Evolutionary conservation across 92 coral and sea anemone genomes (phyloP), one percentile per base, ranked within the genome.

Genomic region (Epizoanthus illoricatus): DNA sequence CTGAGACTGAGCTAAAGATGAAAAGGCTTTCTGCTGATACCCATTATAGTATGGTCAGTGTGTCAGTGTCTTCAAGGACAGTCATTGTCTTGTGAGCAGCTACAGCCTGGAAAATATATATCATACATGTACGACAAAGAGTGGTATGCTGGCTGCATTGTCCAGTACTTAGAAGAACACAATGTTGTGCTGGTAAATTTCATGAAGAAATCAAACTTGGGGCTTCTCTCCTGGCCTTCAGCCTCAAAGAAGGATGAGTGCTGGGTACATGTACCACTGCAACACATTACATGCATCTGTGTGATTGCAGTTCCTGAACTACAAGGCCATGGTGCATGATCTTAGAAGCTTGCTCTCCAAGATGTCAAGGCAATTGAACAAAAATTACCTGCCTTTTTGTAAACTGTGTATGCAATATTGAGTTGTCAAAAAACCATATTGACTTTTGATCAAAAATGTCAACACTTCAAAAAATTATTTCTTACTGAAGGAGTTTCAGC

Each of bases 11-110:
- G 7, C 6, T 42, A 5, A 75, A 58, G 67, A 75, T 75, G 49
- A 75, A 75, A 47, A 75, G 80, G 80, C 80, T 58, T 58, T 75
- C 52, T 75, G 80, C 54, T 33, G 80, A 75, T 75, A 6, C 54
- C 24, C 80, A 75, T 28, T 75, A 75, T 5, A 74, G 66, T 57
- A 15, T 74, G n/a, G 59, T 57, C 28, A 58, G 80, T 75, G 80
- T 75, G 67, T 75, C 80, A 57, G 15, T 9, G 63, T 11, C 81
- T 17, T 2, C 64, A 4, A 58, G 19, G 4, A 33, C 69, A 16
- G 62, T 1, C 18, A 5, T 2, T 75, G 15, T 59, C 67, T 58
- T 58, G 5, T n/a, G 21, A 74, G 62, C 52, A 75, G 33, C 18
- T 74, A 74, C 80, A 2, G 10, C 80, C 80, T 23, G 54, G 80